Evolutionary conservation across 2,113 vertebrate species (phyloP).

Genomic region (Dipodomys merriami): DNA sequence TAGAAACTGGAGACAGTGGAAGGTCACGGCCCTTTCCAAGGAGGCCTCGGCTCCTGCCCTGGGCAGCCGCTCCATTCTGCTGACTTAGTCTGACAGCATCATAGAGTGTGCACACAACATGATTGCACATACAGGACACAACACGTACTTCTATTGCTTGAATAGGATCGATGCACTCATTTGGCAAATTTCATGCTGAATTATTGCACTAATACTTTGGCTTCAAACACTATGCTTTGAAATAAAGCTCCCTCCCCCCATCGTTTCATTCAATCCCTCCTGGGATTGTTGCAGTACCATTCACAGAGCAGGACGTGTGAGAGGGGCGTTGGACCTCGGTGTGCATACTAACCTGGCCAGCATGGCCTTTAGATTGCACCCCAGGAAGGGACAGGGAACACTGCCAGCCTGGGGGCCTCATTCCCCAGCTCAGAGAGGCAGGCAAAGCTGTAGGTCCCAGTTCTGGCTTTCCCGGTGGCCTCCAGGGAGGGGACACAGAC

Average conservation of each 20-base stretch:
- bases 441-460: rapidly evolving
- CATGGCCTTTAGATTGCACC: not conserved
- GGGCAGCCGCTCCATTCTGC: rapidly evolving
- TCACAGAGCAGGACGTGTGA: not conserved
- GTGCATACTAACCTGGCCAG: not conserved
- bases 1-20: not conserved
- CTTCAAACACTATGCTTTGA: not conserved
- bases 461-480: rapidly evolving
- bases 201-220: rapidly evolving
- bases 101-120: rapidly evolving
- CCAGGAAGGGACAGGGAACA: rapidly evolving
- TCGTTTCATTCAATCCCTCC: not conserved
- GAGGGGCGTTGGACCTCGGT: rapidly evolving
- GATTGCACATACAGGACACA: too few relatives aligned
- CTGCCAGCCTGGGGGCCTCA: rapidly evolving
- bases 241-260: not conserved
- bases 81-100: rapidly evolving
- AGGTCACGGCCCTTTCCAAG: not conserved
- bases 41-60: rapidly evolving
- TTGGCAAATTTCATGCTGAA: not conserved
- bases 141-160: too few relatives aligned
- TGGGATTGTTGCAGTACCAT: not conserved
- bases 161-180: rapidly evolving
- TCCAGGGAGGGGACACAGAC: too few relatives aligned
- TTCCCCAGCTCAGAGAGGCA: not conserved